These are phyloP conservation scores for Oncorhynchus mykiss DNA, from an alignment of 2,113 vertebrate species.

Conservation along the genomic window DNA sequence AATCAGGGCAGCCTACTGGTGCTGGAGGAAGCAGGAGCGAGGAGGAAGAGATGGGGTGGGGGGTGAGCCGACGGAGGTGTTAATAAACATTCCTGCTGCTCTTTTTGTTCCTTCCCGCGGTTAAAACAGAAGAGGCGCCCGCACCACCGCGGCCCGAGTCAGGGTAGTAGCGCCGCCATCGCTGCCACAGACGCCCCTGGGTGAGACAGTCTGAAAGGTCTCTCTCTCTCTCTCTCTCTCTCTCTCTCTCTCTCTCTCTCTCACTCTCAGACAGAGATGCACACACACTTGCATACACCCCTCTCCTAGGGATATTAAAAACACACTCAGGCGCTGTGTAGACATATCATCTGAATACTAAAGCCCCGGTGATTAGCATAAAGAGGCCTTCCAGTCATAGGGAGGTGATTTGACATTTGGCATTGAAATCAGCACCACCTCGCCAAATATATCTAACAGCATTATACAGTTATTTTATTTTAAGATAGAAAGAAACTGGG, in stretches of 20 bases:
- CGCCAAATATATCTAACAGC: constrained; percentile 75
- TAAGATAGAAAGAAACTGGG: constrained; percentile 54
- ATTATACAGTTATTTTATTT: constrained; percentile 69
- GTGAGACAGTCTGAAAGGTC: constrained; percentile 51
- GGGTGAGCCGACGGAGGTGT: constrained; percentile 62
- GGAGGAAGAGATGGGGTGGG: too few relatives aligned
- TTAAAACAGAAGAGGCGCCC: constrained; percentile 58
- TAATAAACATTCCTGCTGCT: constrained; percentile 77
- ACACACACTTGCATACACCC: constrained; percentile 12
- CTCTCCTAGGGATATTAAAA: constrained; percentile 69
- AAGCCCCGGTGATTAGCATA: constrained; percentile 72
- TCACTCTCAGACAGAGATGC: background rate
- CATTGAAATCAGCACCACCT: constrained; percentile 68
- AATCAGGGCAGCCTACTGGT: constrained; percentile 79
- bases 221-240: background rate
- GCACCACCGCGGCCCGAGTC: too few relatives aligned
- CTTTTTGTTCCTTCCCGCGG: constrained; percentile 75
- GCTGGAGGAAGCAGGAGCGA: constrained; percentile 52
- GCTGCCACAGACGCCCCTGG: constrained; percentile 61
- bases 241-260: too few relatives aligned
- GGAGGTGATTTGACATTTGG: constrained; percentile 77
- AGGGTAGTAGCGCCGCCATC: too few relatives aligned
- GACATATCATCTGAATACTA: constrained; percentile 76
- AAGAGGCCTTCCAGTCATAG: constrained; percentile 74
- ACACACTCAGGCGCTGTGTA: constrained; percentile 65